Evolutionary conservation across 2,797 vertebrate genomes (phyloP).

Genomic region (Myotis vivesi): DNA sequence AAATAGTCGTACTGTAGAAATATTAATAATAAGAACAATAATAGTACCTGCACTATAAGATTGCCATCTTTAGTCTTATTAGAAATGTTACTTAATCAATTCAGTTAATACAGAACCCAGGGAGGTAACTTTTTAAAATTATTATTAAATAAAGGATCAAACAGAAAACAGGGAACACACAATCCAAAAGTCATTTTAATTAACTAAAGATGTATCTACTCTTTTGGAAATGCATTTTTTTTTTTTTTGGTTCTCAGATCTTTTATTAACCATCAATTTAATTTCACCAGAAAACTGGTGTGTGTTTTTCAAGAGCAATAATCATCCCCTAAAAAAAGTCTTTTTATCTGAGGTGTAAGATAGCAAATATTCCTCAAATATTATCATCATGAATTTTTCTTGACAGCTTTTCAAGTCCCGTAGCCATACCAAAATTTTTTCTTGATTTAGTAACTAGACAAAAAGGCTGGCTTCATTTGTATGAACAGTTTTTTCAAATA

Average conservation of each 20-base stretch:
- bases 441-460: conserved; percentile 83
- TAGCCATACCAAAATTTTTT: conserved; percentile 79
- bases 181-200: conserved; percentile 30
- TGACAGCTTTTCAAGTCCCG: conserved; percentile 79
- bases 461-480: conserved; percentile 79
- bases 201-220: conserved; percentile 23
- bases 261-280: conserved; percentile 56
- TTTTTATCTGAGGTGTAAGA: conserved; percentile 70
- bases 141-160: neutral
- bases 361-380: conserved; percentile 66
- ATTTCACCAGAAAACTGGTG: conserved; percentile 60
- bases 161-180: conserved; percentile 40
- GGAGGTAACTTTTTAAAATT: neutral
- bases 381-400: conserved; percentile 74
- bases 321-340: conserved; percentile 56
- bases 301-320: conserved; percentile 60
- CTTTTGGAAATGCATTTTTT: conserved; percentile 44
- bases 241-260: conserved; percentile 12
- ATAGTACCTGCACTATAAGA: neutral
- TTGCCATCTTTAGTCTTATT: neutral
- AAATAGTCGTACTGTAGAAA: neutral
- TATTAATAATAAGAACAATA: conserved; percentile 14
- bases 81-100: conserved; percentile 19
- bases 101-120: conserved; percentile 40
- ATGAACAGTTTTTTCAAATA: conserved; percentile 80